A percentile compares a stretch with the other conserved stretches of the same genome.
Evolutionary conservation across 1,140 invertebrate species (phyloP).

Genomic region (Bombus breviceps): DNA sequence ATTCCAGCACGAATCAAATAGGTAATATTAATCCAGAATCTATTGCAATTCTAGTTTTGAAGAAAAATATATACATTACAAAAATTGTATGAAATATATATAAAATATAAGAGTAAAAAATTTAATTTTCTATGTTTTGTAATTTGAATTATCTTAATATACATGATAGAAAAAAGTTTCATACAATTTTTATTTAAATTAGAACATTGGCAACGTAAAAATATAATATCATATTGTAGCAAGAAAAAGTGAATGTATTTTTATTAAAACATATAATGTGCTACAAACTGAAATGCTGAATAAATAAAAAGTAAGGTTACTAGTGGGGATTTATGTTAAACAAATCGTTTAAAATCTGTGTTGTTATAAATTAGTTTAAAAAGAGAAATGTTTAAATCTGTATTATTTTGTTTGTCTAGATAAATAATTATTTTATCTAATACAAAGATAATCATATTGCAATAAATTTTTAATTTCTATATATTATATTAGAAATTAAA

Average conservation of each 20-base stretch:
- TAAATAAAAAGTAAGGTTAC: slow-evolving; percentile 64
- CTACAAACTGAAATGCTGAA: slow-evolving; percentile 59
- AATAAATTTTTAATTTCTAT: slow-evolving; percentile 19
- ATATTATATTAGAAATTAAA: slow-evolving; percentile 18
- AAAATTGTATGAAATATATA: slow-evolving; percentile 24
- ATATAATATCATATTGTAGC: slow-evolving; percentile 67
- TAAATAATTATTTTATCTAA: slow-evolving; percentile 21
- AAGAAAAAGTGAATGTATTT: slow-evolving; percentile 49
- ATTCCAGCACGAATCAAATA: slow-evolving; percentile 83
- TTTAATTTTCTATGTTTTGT: neutral
- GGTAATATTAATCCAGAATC: neutral
- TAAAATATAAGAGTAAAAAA: slow-evolving; percentile 80
- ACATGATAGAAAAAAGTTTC: neutral
- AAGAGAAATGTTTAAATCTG: neutral
- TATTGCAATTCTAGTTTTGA: neutral
- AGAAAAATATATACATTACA: slow-evolving; percentile 11
- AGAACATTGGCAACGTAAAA: neutral
- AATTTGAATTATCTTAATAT: slow-evolving; percentile 20
- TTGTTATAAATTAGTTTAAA: slow-evolving; percentile 18
- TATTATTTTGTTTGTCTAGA: neutral
- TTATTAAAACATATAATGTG: slow-evolving; percentile 58
- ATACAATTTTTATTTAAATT: slow-evolving; percentile 10
- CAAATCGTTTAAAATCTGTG: neutral
- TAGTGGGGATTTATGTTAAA: slow-evolving; percentile 5
- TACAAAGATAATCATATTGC: neutral